These are phyloP conservation scores for Penelope pileata DNA, from an alignment of 2,113 vertebrate genomes.

Conservation along the genomic window DNA sequence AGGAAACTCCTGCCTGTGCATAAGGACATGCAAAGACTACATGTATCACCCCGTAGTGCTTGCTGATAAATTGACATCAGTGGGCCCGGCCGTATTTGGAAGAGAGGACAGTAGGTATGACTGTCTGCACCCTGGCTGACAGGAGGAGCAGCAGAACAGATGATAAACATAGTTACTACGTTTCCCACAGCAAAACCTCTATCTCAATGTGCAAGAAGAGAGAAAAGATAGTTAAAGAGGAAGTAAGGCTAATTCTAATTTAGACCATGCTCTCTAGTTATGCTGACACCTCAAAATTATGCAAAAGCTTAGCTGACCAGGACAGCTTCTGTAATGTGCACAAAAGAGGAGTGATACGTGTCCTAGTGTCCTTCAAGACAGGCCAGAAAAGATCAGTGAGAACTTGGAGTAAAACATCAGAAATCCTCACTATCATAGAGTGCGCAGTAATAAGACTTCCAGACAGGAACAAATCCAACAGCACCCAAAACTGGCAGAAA, in stretches of 20 bases:
- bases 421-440: rapidly evolving
- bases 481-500: slow-evolving; percentile 4
- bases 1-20: neutral
- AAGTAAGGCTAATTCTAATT: neutral
- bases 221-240: neutral
- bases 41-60: neutral
- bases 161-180: neutral
- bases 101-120: neutral
- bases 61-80: neutral
- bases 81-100: neutral
- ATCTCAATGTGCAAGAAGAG: neutral
- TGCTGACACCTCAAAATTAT: neutral
- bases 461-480: neutral
- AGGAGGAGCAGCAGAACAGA: neutral
- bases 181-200: neutral
- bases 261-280: neutral
- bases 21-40: neutral
- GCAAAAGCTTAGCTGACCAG: neutral
- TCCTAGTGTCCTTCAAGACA: neutral
- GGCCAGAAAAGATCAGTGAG: neutral
- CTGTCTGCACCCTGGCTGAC: neutral
- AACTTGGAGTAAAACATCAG: neutral
- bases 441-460: neutral
- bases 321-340: neutral
- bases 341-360: neutral